Percentiles rank a stretch among this genome's conserved stretches.
Conservation (phyloP, 2,113 vertebrate species). For the Columba janthina region DNA sequence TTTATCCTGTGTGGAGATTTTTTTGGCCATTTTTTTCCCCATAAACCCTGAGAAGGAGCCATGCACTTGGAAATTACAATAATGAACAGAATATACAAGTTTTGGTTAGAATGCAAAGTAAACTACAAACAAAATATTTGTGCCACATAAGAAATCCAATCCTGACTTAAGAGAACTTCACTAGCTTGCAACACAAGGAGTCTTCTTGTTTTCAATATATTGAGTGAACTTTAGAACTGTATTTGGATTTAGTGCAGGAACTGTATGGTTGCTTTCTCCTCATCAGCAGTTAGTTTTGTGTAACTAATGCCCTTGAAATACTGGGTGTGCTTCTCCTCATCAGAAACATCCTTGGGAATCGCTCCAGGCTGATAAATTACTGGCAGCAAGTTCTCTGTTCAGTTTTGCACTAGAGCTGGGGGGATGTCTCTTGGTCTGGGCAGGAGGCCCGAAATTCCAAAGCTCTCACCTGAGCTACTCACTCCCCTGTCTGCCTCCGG, state of each 20-base stretch:
- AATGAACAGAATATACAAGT: background rate
- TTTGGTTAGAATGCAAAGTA: background rate
- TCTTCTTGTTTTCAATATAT: background rate
- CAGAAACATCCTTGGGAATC: background rate
- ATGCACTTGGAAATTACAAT: background rate
- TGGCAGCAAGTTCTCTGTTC: background rate
- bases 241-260: background rate
- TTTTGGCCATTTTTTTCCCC: background rate
- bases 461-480: background rate
- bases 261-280: background rate
- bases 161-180: background rate
- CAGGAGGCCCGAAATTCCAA: slow-evolving; percentile 11
- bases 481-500: background rate
- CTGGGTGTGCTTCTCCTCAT: background rate
- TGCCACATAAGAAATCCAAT: background rate
- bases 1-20: background rate
- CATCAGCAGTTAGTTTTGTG: background rate
- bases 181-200: background rate
- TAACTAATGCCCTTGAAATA: background rate
- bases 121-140: background rate
- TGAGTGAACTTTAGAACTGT: background rate
- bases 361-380: background rate
- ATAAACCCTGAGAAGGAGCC: background rate
- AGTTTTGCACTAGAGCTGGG: background rate
- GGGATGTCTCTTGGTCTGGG: background rate